phyloP scores from a whole-genome alignment of 1,140 invertebrate species.

The Choristoneura fumiferana region DNA sequence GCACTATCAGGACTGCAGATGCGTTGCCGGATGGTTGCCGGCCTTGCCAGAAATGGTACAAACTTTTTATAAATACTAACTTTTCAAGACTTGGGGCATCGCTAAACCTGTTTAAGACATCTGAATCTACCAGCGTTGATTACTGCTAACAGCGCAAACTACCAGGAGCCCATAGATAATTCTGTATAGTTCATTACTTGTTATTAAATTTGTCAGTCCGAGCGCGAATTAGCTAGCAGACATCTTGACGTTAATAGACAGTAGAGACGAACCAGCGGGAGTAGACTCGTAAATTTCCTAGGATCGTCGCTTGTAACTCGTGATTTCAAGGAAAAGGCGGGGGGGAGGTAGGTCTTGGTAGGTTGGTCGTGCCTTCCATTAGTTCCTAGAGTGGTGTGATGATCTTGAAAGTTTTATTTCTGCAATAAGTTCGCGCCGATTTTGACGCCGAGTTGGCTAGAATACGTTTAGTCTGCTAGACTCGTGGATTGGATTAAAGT shows the following conservation, averaged over 20 bases:
- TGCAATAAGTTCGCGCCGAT: constrained; percentile 26
- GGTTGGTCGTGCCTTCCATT: constrained; percentile 25
- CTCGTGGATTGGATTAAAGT: too few relatives aligned
- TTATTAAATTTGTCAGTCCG: constrained; percentile 42
- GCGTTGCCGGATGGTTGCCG: too few relatives aligned
- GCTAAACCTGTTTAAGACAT: neutral
- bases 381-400: constrained; percentile 23
- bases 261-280: constrained; percentile 18
- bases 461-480: too few relatives aligned
- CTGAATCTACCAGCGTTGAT: neutral
- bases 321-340: neutral
- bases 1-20: too few relatives aligned
- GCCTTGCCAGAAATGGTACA: too few relatives aligned
- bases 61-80: too few relatives aligned
- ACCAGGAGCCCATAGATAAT: neutral
- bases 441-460: constrained; percentile 23
- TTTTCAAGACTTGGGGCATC: neutral
- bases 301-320: neutral
- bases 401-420: constrained; percentile 38
- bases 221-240: constrained; percentile 34
- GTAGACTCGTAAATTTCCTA: constrained; percentile 19
- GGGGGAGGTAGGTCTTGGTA: constrained; percentile 17
- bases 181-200: constrained; percentile 28
- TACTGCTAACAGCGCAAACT: neutral
- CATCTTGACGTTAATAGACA: constrained; percentile 39